Percentiles rank a stretch among this genome's conserved stretches.
Conservation (phyloP, 2,113 vertebrate genomes). For the Platysternon megacephalum region DNA sequence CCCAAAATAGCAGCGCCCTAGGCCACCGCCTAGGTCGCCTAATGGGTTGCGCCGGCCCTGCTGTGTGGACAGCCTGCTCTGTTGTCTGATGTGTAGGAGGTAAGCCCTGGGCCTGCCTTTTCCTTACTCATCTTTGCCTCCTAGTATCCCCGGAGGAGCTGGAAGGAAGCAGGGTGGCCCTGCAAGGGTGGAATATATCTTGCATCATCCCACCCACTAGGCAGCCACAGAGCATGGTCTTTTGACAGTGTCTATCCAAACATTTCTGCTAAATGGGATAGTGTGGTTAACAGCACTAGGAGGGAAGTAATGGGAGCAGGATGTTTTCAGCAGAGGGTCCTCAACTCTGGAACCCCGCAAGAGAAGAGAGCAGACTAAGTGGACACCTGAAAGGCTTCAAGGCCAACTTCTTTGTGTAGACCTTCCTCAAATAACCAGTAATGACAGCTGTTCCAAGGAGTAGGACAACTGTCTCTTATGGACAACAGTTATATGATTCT, state of each 20-base stretch:
- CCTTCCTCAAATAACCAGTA: slow-evolving; percentile 1
- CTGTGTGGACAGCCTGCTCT: neutral
- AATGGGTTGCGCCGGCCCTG: no score
- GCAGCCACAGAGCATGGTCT: accelerated
- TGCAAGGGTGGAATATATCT: accelerated
- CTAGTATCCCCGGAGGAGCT: neutral
- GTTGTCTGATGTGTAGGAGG: no score
- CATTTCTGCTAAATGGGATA: neutral
- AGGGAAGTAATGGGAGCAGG: neutral
- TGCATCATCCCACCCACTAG: neutral
- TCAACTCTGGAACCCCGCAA: neutral
- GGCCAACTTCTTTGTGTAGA: neutral
- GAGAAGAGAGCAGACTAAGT: neutral
- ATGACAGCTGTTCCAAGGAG: neutral
- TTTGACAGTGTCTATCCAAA: neutral
- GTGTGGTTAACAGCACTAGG: neutral
- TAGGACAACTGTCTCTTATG: neutral
- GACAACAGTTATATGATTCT: neutral
- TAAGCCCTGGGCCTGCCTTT: neutral
- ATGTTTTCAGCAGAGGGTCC: neutral
- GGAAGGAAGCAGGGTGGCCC: neutral
- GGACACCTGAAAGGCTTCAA: neutral
- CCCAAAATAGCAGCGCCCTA: no score
- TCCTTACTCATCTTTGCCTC: neutral
- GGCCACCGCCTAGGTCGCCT: no score